Base-by-base conservation (phyloP, 2,888 invertebrate species). In the Mellilla xanthometata region DNA sequence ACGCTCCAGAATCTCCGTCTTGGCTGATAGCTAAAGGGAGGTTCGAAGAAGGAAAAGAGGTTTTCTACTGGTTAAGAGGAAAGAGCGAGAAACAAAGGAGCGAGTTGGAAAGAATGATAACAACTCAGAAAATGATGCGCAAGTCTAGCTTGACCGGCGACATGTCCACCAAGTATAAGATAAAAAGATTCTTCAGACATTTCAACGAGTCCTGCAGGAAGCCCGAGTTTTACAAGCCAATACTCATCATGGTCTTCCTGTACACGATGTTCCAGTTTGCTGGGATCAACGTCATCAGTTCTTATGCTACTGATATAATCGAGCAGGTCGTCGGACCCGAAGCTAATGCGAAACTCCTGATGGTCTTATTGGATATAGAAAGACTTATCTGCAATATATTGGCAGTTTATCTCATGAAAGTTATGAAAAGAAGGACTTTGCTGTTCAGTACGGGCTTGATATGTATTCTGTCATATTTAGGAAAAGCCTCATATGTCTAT, bases 211-310 rank as follows among this genome's bases (percentile, higher is more conserved):
- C 84, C 1, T 61, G 80, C 0, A 74, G 66, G 23, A 87, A 86
- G 24, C 90, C 91, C 0, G 90, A 91, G 58, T 93, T 93, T 63
- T 81, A 90, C 43, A 92, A 91, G 59, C 93, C 93, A 0, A 82
- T 93, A 3, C 66, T 81, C 0, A 91, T 93, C 31, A 90, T 94
- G 76, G 86, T 92, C 41, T 81, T 91, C 1, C 80, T 94, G 39
- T 94, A 94, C 56, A 88, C 91, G 0, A 91, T 92, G 64, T 92
- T 93, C 58, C 94, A 94, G 65, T 92, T 94, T 47, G 91, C 93
- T 12, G 95, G 94, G 0, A 91, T 93, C 5, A 94, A 94, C 57
- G 93, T 94, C 0, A 90, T 95, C 11, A 91, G 92, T 33, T 94
- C 93, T 0, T 94, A 94, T 55, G 91, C 94, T 0, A 92, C 93